Base-by-base conservation (phyloP, 2,888 invertebrate genomes). In the Tanypteryx hageni region DNA sequence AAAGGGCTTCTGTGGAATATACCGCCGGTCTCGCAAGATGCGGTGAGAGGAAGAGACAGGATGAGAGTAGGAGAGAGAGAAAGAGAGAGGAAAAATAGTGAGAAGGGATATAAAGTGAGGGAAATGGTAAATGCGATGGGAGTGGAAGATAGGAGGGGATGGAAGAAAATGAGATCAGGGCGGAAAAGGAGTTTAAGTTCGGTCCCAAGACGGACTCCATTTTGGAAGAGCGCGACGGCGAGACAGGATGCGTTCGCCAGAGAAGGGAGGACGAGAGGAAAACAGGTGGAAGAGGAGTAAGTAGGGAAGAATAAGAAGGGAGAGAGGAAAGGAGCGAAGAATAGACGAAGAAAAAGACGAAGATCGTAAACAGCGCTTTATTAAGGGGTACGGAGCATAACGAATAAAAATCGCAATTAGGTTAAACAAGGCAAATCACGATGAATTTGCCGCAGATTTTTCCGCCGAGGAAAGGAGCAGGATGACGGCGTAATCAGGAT, bases 401-500 rank as follows among this genome's bases (percentile, higher is more conserved):
- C 27, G 44, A 56, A n/a, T 18, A 83, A 83, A 83, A 27, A 56
- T 27, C 31, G 56, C 83, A 44, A 83, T 83, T 27, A 76, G 22
- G 76, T 76, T 76, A 76, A 27, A 76, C 22, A 22, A 14, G 9
- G 22, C 11, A 76, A 76, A 76, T 76, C 27, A 14, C 76, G 76
- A 27, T 27, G 4, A 76, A 76, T 76, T 27, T 76, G 22, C 27
- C 27, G 22, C 76, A 22, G 22, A 13, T 27, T 76, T 76, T 27
- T 76, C 27, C 76, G 22, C 76, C 76, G 22, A 10, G 76, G 11
- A 14, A 76, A 22, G 76, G 3, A n/a, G 68, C 22, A 68, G 76
- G 27, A 76, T 76, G 27, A 76, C 76, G 76, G 22, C 76, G 27
- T 76, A 76, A 76, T 76, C 76, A 76, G 76, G 76, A 76, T 76